These are phyloP conservation scores for Semnornis frantzii DNA, from an alignment of 2,113 vertebrate genomes.

Conservation along the genomic window DNA sequence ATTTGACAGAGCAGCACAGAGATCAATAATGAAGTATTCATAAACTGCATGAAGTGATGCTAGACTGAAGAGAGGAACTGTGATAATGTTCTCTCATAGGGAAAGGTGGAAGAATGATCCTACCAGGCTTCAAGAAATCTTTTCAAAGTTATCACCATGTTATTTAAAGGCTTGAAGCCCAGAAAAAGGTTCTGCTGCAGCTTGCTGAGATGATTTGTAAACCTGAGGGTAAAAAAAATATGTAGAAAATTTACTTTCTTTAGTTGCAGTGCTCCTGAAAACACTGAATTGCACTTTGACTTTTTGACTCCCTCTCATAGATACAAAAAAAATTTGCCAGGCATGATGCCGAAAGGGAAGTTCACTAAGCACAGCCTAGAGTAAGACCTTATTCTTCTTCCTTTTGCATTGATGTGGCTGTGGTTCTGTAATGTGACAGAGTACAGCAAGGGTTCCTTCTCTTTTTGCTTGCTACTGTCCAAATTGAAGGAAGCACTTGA, in stretches of 20 bases:
- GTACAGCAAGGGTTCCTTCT: neutral
- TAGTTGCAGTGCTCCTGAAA: neutral
- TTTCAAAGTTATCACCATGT: neutral
- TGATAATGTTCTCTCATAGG: neutral
- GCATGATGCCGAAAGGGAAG: neutral
- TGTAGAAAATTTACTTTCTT: neutral
- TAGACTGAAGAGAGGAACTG: neutral
- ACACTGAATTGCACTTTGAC: neutral
- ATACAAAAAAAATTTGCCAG: neutral
- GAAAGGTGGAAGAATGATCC: neutral
- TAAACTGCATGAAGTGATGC: neutral
- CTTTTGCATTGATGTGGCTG: neutral
- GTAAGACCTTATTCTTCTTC: neutral
- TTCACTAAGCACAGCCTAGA: neutral
- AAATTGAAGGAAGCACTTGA: neutral
- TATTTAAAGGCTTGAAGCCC: neutral
- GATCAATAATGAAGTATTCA: neutral
- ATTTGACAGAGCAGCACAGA: neutral
- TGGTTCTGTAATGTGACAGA: neutral
- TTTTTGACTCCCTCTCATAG: neutral
- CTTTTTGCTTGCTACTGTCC: neutral
- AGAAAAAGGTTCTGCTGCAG: neutral
- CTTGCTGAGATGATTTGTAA: neutral
- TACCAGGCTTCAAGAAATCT: neutral
- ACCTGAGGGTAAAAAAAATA: neutral